These are phyloP conservation scores for Myiagra hebetior DNA, from an alignment of 2,113 vertebrate genomes.

Conservation along the genomic window DNA sequence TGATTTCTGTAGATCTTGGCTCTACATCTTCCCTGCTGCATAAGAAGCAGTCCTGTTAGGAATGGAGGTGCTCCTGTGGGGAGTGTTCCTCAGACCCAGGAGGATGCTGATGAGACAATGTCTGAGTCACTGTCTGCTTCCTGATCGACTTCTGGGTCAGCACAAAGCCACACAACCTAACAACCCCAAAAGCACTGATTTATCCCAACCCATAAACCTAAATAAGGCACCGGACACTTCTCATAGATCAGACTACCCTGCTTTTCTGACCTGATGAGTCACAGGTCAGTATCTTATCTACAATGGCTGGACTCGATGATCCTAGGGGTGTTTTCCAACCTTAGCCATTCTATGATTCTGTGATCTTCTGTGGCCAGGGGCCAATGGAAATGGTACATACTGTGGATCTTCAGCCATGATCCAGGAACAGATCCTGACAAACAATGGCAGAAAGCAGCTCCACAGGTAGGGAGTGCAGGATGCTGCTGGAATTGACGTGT, in stretches of 20 bases:
- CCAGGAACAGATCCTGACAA: neutral
- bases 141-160: neutral
- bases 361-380: neutral
- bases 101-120: neutral
- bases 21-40: neutral
- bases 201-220: neutral
- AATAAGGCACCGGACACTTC: neutral
- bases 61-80: neutral
- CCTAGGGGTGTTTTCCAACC: neutral
- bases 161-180: neutral
- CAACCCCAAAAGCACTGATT: neutral
- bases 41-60: neutral
- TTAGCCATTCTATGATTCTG: neutral
- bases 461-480: neutral
- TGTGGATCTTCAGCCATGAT: neutral
- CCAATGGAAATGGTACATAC: neutral
- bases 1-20: neutral
- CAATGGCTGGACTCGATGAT: neutral
- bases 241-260: neutral
- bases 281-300: neutral
- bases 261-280: neutral
- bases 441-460: neutral
- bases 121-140: slow-evolving; percentile 26
- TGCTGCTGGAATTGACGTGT: neutral
- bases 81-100: neutral